Conservation (phyloP, 2,113 vertebrate genomes). For the Tringa solitaria region DNA sequence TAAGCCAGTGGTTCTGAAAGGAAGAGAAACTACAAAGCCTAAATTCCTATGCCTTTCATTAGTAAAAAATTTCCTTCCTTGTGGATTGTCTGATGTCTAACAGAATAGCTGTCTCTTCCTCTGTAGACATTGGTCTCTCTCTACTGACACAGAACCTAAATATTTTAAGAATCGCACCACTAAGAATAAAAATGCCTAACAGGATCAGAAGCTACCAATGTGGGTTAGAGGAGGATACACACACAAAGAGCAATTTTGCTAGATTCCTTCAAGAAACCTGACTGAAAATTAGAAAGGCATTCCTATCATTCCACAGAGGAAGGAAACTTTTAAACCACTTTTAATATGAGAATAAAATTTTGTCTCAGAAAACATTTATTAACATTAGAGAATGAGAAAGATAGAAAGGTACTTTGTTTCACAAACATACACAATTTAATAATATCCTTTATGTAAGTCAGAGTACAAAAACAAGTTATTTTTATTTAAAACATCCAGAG, state of each 20-base stretch:
- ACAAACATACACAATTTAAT: not conserved
- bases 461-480: not conserved
- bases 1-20: not conserved
- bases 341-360: not conserved
- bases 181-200: not conserved
- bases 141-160: not conserved
- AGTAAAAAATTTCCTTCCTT: not conserved
- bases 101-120: not conserved
- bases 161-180: not conserved
- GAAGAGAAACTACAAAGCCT: not conserved
- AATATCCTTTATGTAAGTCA: not conserved
- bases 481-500: not conserved
- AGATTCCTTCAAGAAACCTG: not conserved
- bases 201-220: not conserved
- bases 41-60: not conserved
- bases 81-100: not conserved
- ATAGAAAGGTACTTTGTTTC: not conserved
- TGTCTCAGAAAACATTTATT: not conserved
- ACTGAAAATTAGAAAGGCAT: not conserved
- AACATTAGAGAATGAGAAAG: not conserved
- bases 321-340: not conserved
- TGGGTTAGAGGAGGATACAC: rapidly evolving
- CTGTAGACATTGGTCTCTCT: not conserved
- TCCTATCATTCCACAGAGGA: not conserved
- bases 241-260: not conserved